phyloP scores from a whole-genome alignment of 2,888 invertebrate species.

The Serripes groenlandicus region DNA sequence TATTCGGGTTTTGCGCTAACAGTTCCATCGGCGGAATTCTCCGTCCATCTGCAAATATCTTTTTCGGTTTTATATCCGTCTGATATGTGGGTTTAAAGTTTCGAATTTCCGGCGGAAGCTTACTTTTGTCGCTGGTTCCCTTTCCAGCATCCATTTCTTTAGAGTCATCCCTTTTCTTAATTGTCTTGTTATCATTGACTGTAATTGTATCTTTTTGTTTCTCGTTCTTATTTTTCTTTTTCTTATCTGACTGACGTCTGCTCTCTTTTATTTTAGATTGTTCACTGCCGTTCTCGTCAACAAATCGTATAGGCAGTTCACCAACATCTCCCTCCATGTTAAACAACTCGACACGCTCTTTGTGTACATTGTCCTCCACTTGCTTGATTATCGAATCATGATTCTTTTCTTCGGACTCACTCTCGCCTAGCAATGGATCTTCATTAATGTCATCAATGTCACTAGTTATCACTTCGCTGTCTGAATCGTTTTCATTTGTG shows the following conservation, averaged over 20 bases:
- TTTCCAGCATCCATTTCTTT: background rate
- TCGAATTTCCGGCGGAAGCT: conserved; percentile 69
- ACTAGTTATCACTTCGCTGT: too few species aligned
- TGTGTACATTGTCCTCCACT: background rate
- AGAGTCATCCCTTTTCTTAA: background rate
- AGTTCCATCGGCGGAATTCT: conserved; percentile 81
- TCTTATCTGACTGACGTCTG: background rate
- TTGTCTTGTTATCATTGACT: background rate
- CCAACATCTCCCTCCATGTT: conserved; percentile 13
- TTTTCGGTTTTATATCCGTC: conserved; percentile 76
- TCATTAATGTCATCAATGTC: too few species aligned
- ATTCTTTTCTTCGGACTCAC: background rate
- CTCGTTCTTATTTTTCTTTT: background rate
- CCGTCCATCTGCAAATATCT: conserved; percentile 81
- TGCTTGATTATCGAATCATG: background rate
- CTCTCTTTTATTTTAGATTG: background rate
- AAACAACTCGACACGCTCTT: conserved; percentile 32
- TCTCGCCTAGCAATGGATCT: conserved; percentile 26
- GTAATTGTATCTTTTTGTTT: background rate
- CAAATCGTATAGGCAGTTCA: conserved; percentile 11
- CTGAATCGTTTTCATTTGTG: background rate
- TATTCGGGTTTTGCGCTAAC: conserved; percentile 79
- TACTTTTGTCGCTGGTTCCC: background rate
- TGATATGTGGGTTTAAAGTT: conserved; percentile 77
- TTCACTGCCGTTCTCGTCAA: background rate